Percentiles rank a stretch among this genome's conserved stretches.
These are phyloP conservation scores for Zhengitettix transpicula DNA, from an alignment of 2,888 invertebrate species.

Conservation along the genomic window DNA sequence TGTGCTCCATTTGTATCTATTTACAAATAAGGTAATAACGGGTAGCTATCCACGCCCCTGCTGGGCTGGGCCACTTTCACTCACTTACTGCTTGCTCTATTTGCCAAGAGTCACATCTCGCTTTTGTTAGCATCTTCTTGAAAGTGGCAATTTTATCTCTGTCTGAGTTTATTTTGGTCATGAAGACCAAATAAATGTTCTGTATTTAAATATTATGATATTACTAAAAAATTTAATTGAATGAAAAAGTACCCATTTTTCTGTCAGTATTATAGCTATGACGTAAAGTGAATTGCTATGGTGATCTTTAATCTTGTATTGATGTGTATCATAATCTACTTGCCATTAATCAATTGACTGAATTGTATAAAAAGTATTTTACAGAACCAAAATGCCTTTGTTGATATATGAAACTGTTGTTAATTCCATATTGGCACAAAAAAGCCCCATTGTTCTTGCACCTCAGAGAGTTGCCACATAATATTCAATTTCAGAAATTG, in stretches of 20 bases:
- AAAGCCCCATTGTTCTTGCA: too few species aligned
- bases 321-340: not conserved
- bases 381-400: too few species aligned
- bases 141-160: too few species aligned
- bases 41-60: not conserved
- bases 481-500: too few species aligned
- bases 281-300: not conserved
- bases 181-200: too few species aligned
- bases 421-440: too few species aligned
- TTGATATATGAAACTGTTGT: too few species aligned
- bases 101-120: not conserved
- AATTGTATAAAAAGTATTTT: too few species aligned
- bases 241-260: not conserved
- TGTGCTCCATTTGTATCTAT: not conserved
- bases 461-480: too few species aligned
- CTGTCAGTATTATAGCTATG: not conserved
- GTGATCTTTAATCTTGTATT: not conserved
- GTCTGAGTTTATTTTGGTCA: too few species aligned
- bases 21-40: slow-evolving; percentile 1
- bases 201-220: too few species aligned
- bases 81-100: not conserved
- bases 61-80: not conserved
- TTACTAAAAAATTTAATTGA: not conserved
- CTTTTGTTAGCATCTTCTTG: too few species aligned
- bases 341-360: not conserved